phyloP scores from a whole-genome alignment of 2,113 vertebrate species.

The Agapornis roseicollis region DNA sequence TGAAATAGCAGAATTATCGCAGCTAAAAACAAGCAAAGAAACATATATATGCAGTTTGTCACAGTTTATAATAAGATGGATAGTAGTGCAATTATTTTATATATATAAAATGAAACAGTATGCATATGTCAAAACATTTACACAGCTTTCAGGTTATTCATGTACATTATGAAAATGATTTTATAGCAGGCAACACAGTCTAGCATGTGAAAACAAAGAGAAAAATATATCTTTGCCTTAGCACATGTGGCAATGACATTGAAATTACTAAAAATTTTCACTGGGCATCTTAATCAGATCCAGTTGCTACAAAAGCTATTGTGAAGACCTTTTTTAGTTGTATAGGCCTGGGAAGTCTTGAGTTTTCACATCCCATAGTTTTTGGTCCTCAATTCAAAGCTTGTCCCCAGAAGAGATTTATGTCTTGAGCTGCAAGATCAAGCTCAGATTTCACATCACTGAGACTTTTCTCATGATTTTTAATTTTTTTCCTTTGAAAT shows the following conservation, averaged over 20 bases:
- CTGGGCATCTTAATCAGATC: not conserved
- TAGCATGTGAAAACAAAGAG: not conserved
- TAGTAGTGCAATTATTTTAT: conserved; percentile 27
- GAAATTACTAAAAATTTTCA: not conserved
- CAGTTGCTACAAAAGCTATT: not conserved
- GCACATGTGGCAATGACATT: not conserved
- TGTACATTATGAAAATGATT: not conserved
- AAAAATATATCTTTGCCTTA: not conserved
- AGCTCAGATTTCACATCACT: not conserved
- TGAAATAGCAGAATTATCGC: not conserved
- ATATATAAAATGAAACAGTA: conserved; percentile 8
- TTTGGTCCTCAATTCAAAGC: not conserved
- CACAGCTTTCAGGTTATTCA: conserved; percentile 1
- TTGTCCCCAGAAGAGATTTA: not conserved
- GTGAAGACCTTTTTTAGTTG: not conserved
- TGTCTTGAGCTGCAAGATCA: not conserved
- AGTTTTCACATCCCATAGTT: not conserved
- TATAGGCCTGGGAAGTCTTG: not conserved
- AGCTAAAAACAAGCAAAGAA: not conserved
- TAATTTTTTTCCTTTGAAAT: not conserved
- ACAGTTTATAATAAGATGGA: not conserved
- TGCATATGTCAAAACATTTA: conserved; percentile 29
- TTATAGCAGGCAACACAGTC: not conserved
- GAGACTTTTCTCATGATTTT: not conserved
- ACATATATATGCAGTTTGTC: not conserved